phyloP scores from a whole-genome alignment of 1,140 invertebrate genomes.

The Drosophila kikkawai region DNA sequence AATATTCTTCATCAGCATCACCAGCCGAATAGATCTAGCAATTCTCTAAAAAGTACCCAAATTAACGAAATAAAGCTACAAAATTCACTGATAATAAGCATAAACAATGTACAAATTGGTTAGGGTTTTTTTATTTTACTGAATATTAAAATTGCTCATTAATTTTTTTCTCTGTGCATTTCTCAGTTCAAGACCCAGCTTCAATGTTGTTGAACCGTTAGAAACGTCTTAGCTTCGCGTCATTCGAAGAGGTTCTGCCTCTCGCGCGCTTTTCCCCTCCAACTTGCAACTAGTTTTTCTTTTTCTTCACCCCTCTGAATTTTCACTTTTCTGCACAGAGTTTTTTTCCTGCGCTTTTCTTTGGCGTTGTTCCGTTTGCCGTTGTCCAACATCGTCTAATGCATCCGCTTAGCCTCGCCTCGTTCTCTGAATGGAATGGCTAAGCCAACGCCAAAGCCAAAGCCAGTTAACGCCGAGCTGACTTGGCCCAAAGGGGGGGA shows the following conservation, averaged over 20 bases:
- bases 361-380: constrained; percentile 49
- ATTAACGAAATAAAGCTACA: neutral
- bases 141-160: neutral
- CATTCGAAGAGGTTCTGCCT: constrained; percentile 40
- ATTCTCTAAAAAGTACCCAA: neutral
- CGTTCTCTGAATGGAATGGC: constrained; percentile 59
- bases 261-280: constrained; percentile 1
- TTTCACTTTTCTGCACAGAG: constrained; percentile 68
- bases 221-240: constrained; percentile 55
- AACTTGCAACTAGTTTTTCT: constrained; percentile 11
- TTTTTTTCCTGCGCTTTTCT: constrained; percentile 18
- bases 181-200: constrained; percentile 17
- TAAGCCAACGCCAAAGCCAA: constrained; percentile 52
- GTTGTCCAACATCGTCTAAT: constrained; percentile 59
- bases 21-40: neutral
- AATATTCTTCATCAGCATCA: too few species aligned
- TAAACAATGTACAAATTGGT: neutral
- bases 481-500: constrained; percentile 1
- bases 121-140: too few species aligned
- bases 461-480: constrained; percentile 60
- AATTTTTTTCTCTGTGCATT: neutral
- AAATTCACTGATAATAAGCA: neutral
- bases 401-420: constrained; percentile 66
- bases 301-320: constrained; percentile 32
- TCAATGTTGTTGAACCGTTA: constrained; percentile 52